Conservation (phyloP, 2,797 vertebrate species). For the Pogonophryne albipinna region DNA sequence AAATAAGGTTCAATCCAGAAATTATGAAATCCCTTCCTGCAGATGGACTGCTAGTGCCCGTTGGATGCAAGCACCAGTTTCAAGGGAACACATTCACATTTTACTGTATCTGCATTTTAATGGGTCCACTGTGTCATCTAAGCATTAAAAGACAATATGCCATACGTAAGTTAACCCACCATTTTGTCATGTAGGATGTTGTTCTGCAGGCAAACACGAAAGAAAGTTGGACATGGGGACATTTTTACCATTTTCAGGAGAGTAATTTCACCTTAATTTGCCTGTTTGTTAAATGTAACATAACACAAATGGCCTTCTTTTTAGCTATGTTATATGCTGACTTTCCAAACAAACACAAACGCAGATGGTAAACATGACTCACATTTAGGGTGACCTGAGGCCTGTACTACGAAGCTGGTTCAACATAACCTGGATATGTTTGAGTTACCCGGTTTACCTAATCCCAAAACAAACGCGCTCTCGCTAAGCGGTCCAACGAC, state of each 20-base stretch:
- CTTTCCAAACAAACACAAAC: too few species aligned
- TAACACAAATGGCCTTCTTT: background rate
- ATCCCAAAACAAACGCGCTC: too few species aligned
- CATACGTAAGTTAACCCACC: background rate
- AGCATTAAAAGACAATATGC: background rate
- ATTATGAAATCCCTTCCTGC: background rate
- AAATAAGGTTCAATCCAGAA: background rate
- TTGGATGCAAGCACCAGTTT: background rate
- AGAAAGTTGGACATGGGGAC: background rate
- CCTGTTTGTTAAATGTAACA: too few species aligned
- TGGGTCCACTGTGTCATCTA: background rate
- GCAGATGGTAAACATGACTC: too few species aligned
- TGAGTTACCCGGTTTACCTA: too few species aligned
- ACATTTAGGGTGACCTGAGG: too few species aligned
- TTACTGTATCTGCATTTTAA: background rate
- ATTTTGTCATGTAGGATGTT: background rate
- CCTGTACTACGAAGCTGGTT: too few species aligned
- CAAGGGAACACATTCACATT: background rate
- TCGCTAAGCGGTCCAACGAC: too few species aligned
- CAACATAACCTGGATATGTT: too few species aligned
- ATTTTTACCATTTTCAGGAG: too few species aligned
- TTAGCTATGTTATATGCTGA: too few species aligned
- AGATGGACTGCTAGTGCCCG: background rate
- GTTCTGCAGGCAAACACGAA: background rate
- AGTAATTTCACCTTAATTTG: too few species aligned